A percentile compares a stretch with the other conserved stretches of the same genome.
Conservation (phyloP, 1,140 invertebrate species). For the Ylistrum balloti region DNA sequence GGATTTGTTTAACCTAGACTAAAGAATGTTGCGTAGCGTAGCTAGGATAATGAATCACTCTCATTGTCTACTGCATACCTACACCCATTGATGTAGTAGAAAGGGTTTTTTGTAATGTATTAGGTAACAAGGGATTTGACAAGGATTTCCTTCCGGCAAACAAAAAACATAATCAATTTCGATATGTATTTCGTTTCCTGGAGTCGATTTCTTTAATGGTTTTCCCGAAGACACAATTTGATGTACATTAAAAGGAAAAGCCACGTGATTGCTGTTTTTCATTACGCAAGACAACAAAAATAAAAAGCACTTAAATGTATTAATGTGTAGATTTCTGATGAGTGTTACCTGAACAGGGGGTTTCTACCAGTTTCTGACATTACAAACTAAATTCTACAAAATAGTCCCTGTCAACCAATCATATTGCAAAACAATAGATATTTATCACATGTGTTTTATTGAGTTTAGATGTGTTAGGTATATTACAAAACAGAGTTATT, state of each 20-base stretch:
- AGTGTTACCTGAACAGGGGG: too few relatives aligned
- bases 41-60: not conserved
- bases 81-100: not conserved
- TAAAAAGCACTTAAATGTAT: too few relatives aligned
- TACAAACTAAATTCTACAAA: too few relatives aligned
- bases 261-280: not conserved
- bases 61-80: not conserved
- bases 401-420: too few relatives aligned
- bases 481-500: too few relatives aligned
- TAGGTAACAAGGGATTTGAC: not conserved
- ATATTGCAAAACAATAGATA: too few relatives aligned
- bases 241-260: not conserved
- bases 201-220: not conserved
- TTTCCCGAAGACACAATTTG: not conserved
- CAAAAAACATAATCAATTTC: not conserved
- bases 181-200: not conserved
- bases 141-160: not conserved
- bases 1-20: constrained; percentile 14
- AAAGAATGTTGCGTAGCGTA: not conserved
- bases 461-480: too few relatives aligned
- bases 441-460: too few relatives aligned
- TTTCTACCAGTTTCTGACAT: too few relatives aligned
- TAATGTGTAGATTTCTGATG: too few relatives aligned
- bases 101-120: not conserved
- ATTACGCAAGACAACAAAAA: too few relatives aligned